Percentiles rank a stretch among this genome's conserved stretches.
These are phyloP conservation scores for Caenorhabditis wallacei DNA, from an alignment of 2,888 invertebrate genomes.

Conservation along the genomic window DNA sequence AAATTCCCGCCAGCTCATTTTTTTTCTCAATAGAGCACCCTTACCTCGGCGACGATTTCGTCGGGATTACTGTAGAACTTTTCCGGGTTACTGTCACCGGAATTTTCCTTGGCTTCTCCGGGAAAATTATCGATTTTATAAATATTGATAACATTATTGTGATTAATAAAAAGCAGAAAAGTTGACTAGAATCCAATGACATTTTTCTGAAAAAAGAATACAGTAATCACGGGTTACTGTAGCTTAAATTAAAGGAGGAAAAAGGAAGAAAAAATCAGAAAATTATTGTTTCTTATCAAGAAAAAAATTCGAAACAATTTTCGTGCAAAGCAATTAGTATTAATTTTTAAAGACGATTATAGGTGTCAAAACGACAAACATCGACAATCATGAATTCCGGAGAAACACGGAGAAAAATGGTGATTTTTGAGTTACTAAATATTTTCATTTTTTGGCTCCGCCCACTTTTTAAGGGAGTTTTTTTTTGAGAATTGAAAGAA, in stretches of 20 bases:
- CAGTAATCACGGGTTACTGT: too few species aligned
- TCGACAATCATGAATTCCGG: conserved; percentile 6
- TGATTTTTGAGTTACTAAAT: conserved; percentile 39
- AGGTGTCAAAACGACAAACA: conserved; percentile 9
- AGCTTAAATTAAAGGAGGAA: neutral
- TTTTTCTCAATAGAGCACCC: neutral
- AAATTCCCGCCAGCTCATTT: too few species aligned
- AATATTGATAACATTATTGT: conserved; percentile 37
- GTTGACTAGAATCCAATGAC: conserved; percentile 31
- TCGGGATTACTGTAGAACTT: neutral
- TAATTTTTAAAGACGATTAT: conserved; percentile 42
- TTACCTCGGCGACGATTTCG: neutral
- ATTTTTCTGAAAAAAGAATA: conserved; percentile 21
- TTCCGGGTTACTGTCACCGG: neutral
- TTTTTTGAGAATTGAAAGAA: too few species aligned
- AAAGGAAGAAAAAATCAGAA: neutral
- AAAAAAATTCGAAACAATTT: too few species aligned
- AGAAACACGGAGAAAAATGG: neutral
- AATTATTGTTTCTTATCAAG: neutral
- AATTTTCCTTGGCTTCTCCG: conserved; percentile 32
- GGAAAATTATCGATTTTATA: conserved; percentile 43
- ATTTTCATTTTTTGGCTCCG: neutral
- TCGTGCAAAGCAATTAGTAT: conserved; percentile 24
- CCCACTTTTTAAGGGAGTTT: neutral
- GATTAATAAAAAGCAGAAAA: conserved; percentile 45